A percentile compares a stretch with the other conserved stretches of the same genome.
These are phyloP conservation scores for Ditylenchus weischeri DNA, from an alignment of 2,888 invertebrate genomes.

Conservation along the genomic window DNA sequence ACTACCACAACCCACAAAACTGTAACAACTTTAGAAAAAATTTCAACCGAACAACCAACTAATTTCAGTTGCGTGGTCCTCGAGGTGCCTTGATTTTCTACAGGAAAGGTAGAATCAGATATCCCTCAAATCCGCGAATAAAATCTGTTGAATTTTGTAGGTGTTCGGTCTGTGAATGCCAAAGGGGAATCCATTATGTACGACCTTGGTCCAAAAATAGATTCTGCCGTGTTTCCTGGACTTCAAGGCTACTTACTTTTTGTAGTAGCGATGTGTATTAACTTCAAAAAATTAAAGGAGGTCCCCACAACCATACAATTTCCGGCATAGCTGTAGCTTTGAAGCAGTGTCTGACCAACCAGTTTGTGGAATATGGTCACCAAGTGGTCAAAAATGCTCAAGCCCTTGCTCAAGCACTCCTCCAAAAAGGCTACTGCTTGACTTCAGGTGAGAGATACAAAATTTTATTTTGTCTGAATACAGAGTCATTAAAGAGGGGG, in stretches of 20 bases:
- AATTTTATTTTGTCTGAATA: not conserved
- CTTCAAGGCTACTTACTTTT: conserved; percentile 72
- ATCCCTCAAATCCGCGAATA: not conserved
- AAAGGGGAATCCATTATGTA: conserved; percentile 81
- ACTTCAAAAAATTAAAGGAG: conserved; percentile 91
- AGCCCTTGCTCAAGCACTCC: conserved; percentile 71
- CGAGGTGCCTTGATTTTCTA: conserved; percentile 80
- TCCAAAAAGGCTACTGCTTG: conserved; percentile 70
- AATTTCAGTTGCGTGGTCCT: conserved; percentile 68
- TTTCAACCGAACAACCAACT: not conserved
- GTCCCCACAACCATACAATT: conserved; percentile 95
- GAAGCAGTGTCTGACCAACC: conserved; percentile 76
- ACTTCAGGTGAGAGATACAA: conserved; percentile 56
- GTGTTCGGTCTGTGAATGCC: conserved; percentile 71
- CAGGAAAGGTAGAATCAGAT: conserved; percentile 69
- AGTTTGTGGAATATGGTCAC: conserved; percentile 79
- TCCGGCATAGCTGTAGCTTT: conserved; percentile 91
- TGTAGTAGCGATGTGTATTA: conserved; percentile 81
- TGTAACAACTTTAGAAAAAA: conserved; percentile 27
- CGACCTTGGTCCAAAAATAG: conserved; percentile 82
- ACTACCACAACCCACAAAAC: conserved; percentile 90
- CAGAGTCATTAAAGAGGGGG: not conserved
- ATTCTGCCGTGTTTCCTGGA: conserved; percentile 84
- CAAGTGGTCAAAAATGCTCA: conserved; percentile 81
- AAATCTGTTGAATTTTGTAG: conserved; percentile 46